Evolutionary conservation across 2,113 vertebrate species (phyloP).

Genomic region (Tautogolabrus adspersus): DNA sequence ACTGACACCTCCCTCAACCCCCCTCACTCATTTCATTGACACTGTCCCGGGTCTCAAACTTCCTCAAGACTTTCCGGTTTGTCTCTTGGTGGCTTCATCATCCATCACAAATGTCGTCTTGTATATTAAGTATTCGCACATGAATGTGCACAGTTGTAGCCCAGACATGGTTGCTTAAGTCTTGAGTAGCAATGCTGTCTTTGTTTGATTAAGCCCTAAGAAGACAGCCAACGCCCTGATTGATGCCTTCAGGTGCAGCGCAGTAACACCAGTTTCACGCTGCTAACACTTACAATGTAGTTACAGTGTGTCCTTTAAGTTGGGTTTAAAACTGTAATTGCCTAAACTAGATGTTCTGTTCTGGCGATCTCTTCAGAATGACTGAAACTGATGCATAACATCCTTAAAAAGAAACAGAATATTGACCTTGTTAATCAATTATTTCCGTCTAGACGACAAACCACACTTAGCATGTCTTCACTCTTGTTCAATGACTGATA

Average conservation of each 20-base stretch:
- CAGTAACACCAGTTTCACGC: slow-evolving; percentile 54
- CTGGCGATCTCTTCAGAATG: background rate
- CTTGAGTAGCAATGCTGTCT: slow-evolving; percentile 49
- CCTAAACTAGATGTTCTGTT: slow-evolving; percentile 1
- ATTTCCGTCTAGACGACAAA: slow-evolving; percentile 26
- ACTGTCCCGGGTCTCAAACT: background rate
- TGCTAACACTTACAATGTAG: slow-evolving; percentile 48
- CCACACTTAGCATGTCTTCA: slow-evolving; percentile 6
- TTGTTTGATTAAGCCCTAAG: slow-evolving; percentile 71
- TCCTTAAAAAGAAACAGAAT: background rate
- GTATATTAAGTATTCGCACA: slow-evolving; percentile 10
- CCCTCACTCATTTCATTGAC: background rate
- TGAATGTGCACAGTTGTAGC: slow-evolving; percentile 32
- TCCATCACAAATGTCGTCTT: slow-evolving; percentile 15
- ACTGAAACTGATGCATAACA: slow-evolving; percentile 1
- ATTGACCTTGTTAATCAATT: slow-evolving; percentile 18
- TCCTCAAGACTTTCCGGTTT: slow-evolving; percentile 32
- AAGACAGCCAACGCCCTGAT: slow-evolving; percentile 73
- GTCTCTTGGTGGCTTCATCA: slow-evolving; percentile 5
- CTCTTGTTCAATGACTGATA: slow-evolving; percentile 18
- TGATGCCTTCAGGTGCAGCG: slow-evolving; percentile 66
- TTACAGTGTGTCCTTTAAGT: background rate
- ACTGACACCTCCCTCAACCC: background rate
- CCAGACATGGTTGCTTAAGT: slow-evolving; percentile 59
- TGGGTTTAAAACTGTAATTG: slow-evolving; percentile 22